Evolutionary conservation across 1,140 invertebrate species (phyloP), one percentile per base, ranked within the genome.

Genomic region (Tetramorium alpestre): DNA sequence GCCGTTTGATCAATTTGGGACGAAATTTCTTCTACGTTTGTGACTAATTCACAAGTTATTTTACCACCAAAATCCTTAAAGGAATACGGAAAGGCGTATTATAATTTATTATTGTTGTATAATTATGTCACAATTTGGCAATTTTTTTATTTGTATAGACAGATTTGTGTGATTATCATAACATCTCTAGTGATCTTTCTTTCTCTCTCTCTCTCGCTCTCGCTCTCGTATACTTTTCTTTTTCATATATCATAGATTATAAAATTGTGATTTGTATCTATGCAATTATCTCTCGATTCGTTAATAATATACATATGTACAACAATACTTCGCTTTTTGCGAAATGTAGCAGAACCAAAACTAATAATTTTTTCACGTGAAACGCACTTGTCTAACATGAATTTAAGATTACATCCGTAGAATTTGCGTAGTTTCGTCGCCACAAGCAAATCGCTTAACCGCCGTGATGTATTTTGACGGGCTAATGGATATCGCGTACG

Each of bases 401-500:
- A 60, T 75, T 84, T 60, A 73, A 84, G 41, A 82, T 60, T 72
- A 73, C 67, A 28, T 84, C 18, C n/a, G 13, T 25, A 25, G 77
- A 44, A 70, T 47, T 54, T 33, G 44, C 62, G 56, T 87, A 82
- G 75, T 90, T 87, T 89, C 88, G 86, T 90, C 70, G 70, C 58
- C 62, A 72, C 76, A 51, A 80, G 84, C 80, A 89, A 90, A 89
- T 90, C 88, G 84, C 67, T 90, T 90, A 85, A 88, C 67, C 80
- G 18, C 73, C 73, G 73, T 82, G 89, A 90, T 88, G 76, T 90
- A 87, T 92, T 93, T 91, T 92, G 90, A 93, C 90, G 87, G 90
- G 85, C 88, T 93, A 92, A 93, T 92, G 88, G 88, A 91, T 89
- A 91, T 91, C 91, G 89, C 89, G 86, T 87, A 77, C 51, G 85